Conservation (phyloP, 2,888 invertebrate genomes). For the Ornithoptera alexandrae region DNA sequence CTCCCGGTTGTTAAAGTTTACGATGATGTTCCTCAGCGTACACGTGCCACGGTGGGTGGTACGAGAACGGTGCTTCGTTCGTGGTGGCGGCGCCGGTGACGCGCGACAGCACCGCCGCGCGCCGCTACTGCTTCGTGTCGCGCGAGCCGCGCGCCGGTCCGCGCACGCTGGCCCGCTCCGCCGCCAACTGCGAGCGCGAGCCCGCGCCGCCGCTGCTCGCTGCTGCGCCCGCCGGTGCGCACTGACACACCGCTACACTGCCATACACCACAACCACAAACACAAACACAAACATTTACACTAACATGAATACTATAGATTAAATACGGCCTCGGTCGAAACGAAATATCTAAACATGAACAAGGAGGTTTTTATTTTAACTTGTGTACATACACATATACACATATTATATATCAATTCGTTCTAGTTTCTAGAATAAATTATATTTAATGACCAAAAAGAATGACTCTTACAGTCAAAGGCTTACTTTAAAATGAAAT, state of each 20-base stretch:
- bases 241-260: not conserved
- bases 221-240: conserved; percentile 76
- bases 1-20: no score
- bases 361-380: not conserved
- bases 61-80: conserved; percentile 91
- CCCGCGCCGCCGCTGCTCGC: conserved; percentile 78
- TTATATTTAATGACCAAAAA: not conserved
- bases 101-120: conserved; percentile 83
- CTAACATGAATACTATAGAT: no score
- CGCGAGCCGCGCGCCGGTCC: conserved; percentile 79
- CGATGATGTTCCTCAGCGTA: conserved; percentile 80
- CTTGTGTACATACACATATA: not conserved
- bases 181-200: conserved; percentile 82
- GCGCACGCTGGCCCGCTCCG: conserved; percentile 74
- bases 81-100: conserved; percentile 89
- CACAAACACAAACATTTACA: no score
- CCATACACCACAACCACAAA: not conserved
- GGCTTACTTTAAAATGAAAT: not conserved
- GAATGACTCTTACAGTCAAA: not conserved
- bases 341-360: no score
- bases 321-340: not conserved
- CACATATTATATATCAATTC: not conserved
- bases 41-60: conserved; percentile 94
- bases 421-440: not conserved
- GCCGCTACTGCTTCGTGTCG: conserved; percentile 89